Percentiles rank a stretch among this genome's conserved stretches.
Evolutionary conservation across 2,113 vertebrate genomes (phyloP).

Genomic region (Mormoops blainvillei): DNA sequence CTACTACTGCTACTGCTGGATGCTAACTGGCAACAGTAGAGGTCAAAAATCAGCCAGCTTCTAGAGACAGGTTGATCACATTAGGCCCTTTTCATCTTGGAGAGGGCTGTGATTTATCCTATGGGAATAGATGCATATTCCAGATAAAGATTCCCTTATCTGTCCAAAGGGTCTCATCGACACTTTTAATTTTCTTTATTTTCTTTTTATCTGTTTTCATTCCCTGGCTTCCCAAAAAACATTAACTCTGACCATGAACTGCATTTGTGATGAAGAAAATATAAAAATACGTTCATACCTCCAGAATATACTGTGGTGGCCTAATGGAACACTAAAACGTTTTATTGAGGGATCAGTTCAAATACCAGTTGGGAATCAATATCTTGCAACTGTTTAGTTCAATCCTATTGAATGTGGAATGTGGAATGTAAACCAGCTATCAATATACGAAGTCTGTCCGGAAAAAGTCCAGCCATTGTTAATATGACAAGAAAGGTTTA

Average conservation of each 20-base stretch:
- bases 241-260: background rate
- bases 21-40: background rate
- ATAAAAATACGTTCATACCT: background rate
- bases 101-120: background rate
- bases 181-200: background rate
- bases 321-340: background rate
- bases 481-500: too few relatives aligned
- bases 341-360: background rate
- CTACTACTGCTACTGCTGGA: background rate
- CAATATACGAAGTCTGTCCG: too few relatives aligned
- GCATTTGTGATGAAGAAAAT: background rate
- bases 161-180: background rate
- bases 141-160: background rate
- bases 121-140: background rate
- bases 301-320: background rate
- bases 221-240: background rate
- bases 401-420: background rate
- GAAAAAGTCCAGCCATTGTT: too few relatives aligned
- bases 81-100: background rate
- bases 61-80: background rate
- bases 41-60: background rate
- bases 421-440: background rate
- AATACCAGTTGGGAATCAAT: background rate
- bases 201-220: background rate
- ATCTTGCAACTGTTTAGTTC: background rate